Evolutionary conservation across 1,140 invertebrate species (phyloP).

Genomic region (Leguminivora glycinivorella): DNA sequence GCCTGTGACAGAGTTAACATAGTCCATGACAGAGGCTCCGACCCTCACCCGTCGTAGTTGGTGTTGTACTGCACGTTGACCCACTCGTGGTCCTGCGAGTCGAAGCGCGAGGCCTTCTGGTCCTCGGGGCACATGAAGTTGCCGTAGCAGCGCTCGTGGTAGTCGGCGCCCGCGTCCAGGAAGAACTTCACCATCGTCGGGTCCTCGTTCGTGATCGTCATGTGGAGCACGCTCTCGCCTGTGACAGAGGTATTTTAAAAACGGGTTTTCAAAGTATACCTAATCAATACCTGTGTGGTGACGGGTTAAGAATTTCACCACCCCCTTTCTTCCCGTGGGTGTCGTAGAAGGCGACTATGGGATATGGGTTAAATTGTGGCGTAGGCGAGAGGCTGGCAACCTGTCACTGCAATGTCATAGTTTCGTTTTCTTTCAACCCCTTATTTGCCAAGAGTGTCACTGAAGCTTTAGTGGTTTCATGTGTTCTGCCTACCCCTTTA

Average conservation of each 20-base stretch:
- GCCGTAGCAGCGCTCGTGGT: conserved; percentile 94
- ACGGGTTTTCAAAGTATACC: neutral
- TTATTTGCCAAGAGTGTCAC: no score
- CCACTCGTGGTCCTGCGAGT: conserved; percentile 95
- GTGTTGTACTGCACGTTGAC: conserved; percentile 91
- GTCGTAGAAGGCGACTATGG: no score
- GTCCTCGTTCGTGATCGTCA: conserved; percentile 99
- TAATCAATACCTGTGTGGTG: no score
- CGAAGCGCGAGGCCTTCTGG: conserved; percentile 93
- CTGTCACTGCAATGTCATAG: no score
- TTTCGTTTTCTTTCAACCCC: no score
- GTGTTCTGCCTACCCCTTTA: no score
- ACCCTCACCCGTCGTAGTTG: conserved; percentile 92
- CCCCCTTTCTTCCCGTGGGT: no score
- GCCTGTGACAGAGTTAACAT: no score
- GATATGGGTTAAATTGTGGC: no score
- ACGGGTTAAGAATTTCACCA: no score
- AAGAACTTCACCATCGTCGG: conserved; percentile 98
- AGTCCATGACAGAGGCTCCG: neutral
- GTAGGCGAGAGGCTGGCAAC: no score
- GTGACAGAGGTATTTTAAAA: neutral
- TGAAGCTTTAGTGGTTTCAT: no score
- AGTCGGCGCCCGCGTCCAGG: conserved; percentile 93
- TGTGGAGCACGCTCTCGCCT: conserved; percentile 96
- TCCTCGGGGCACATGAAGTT: conserved; percentile 99